A percentile compares a stretch with the other conserved stretches of the same genome.
These are phyloP conservation scores for Corapipo altera DNA, from an alignment of 2,113 vertebrate genomes.

Conservation along the genomic window DNA sequence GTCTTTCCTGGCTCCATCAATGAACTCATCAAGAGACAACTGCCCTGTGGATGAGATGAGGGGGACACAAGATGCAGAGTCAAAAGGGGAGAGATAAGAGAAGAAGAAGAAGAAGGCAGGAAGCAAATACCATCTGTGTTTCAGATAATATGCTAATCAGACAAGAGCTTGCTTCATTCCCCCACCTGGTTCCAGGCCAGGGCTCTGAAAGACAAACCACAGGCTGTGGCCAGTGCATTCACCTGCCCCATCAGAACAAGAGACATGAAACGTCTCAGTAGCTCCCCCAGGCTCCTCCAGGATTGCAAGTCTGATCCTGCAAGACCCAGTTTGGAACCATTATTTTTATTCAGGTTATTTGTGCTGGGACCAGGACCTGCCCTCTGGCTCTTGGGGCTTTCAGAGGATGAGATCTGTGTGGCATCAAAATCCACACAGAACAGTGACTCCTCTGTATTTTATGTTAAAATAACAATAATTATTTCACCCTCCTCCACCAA, in stretches of 20 bases:
- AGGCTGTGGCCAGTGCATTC: fast-evolving
- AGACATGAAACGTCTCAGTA: fast-evolving
- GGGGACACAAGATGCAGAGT: background rate
- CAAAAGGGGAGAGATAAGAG: background rate
- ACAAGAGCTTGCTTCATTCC: background rate
- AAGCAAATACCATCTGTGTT: fast-evolving
- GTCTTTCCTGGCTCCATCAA: conserved; percentile 89
- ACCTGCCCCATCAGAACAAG: background rate
- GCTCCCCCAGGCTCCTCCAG: background rate
- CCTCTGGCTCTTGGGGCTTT: background rate
- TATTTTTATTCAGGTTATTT: background rate
- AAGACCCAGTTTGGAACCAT: background rate
- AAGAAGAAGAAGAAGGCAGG: background rate
- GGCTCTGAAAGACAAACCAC: background rate
- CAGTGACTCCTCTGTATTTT: background rate
- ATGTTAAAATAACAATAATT: background rate
- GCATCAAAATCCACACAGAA: background rate
- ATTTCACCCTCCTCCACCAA: background rate
- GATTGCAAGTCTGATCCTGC: background rate
- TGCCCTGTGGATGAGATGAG: conserved; percentile 75
- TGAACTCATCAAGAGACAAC: conserved; percentile 89
- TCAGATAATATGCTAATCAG: background rate
- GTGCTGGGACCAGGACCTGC: background rate
- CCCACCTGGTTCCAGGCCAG: background rate
- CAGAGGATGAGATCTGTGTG: background rate